These are phyloP conservation scores for Dicranocentrus wangi DNA, from an alignment of 2,888 invertebrate genomes.

Conservation along the genomic window DNA sequence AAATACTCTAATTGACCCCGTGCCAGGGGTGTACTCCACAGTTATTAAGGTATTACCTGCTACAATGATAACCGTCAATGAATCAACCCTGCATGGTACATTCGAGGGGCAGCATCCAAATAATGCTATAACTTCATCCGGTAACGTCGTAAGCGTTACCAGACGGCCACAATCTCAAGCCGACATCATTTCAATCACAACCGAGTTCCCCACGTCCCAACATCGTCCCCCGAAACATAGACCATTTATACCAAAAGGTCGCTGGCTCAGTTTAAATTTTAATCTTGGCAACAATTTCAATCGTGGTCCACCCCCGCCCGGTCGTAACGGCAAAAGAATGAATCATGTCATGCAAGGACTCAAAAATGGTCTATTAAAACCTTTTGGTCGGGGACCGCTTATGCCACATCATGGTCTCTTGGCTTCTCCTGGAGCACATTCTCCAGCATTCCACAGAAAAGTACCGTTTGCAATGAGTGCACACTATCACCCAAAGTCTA, in stretches of 20 bases:
- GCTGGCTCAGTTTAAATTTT: slow-evolving; percentile 34
- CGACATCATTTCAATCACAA: slow-evolving; percentile 51
- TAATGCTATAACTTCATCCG: slow-evolving; percentile 4
- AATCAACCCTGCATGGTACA: slow-evolving; percentile 9
- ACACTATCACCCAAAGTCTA: slow-evolving; percentile 6
- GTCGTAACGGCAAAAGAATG: slow-evolving; percentile 8
- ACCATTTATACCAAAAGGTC: slow-evolving; percentile 33
- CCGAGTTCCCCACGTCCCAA: slow-evolving; percentile 13
- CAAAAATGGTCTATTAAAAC: slow-evolving; percentile 39
- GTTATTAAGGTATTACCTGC: slow-evolving; percentile 58
- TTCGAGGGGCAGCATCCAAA: background rate
- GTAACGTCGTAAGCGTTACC: slow-evolving; percentile 12
- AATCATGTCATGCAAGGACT: slow-evolving; percentile 39
- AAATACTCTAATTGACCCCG: slow-evolving; percentile 44
- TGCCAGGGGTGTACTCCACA: slow-evolving; percentile 62
- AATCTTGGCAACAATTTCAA: slow-evolving; percentile 42
- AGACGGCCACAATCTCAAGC: slow-evolving; percentile 19
- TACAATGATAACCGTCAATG: slow-evolving; percentile 39
- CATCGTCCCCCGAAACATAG: slow-evolving; percentile 14
- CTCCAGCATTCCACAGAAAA: background rate
- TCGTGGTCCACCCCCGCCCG: slow-evolving; percentile 28
- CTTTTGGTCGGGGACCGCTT: slow-evolving; percentile 18
- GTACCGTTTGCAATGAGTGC: background rate
- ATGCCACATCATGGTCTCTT: background rate
- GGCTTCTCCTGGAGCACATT: background rate